These are phyloP conservation scores for Xanthia icteritia DNA, from an alignment of 2,888 invertebrate species.

Conservation along the genomic window DNA sequence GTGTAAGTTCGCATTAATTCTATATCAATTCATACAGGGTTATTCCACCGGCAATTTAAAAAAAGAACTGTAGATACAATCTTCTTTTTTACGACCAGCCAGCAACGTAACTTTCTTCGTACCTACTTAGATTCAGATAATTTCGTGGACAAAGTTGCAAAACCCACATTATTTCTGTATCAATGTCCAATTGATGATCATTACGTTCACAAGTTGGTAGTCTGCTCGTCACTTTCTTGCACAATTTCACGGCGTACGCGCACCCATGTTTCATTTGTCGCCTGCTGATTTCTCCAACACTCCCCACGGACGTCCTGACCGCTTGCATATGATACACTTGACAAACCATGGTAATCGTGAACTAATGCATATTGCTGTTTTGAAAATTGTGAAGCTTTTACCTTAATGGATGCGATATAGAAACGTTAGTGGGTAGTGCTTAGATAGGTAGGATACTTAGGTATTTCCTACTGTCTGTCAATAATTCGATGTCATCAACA, in stretches of 20 bases:
- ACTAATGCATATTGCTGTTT: conserved; percentile 19
- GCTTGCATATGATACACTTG: conserved; percentile 66
- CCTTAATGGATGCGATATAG: conserved; percentile 13
- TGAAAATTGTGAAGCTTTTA: conserved; percentile 24
- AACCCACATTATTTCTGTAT: conserved; percentile 46
- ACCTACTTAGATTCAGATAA: conserved; percentile 32
- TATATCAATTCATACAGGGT: neutral
- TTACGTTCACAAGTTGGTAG: conserved; percentile 51
- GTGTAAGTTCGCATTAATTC: neutral
- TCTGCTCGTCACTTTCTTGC: conserved; percentile 82
- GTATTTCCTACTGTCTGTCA: neutral
- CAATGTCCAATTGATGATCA: conserved; percentile 58
- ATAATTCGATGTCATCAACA: conserved; percentile 1
- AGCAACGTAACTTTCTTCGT: conserved; percentile 34
- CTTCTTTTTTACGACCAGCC: conserved; percentile 7
- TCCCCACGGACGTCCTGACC: conserved; percentile 79
- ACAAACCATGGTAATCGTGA: conserved; percentile 56
- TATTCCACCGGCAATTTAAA: conserved; percentile 1
- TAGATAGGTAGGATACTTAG: no score
- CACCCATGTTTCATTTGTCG: conserved; percentile 80
- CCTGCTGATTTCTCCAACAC: conserved; percentile 80
- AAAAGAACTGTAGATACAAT: conserved; percentile 11
- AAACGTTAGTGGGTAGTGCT: conserved; percentile 6
- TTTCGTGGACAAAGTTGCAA: conserved; percentile 33
- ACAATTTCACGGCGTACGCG: conserved; percentile 86